Evolutionary conservation across 2,888 invertebrate genomes (phyloP).

Genomic region (Tenodera sinensis): DNA sequence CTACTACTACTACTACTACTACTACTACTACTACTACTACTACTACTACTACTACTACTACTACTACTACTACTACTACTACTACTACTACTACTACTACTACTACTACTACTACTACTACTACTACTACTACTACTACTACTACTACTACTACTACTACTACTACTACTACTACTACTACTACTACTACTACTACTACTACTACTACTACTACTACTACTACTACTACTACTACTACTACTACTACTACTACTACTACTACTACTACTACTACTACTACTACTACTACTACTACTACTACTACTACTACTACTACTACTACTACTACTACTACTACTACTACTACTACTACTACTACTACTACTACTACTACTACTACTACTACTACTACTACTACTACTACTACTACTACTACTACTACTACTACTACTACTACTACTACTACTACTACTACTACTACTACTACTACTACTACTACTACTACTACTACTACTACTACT

Average conservation of each 20-base stretch:
- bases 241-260: background rate
- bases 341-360: background rate
- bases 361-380: background rate
- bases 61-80: constrained; percentile 5
- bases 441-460: background rate
- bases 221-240: background rate
- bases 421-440: background rate
- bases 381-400: background rate
- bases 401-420: background rate
- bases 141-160: constrained; percentile 7
- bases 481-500: background rate
- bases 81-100: constrained; percentile 7
- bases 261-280: background rate
- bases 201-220: background rate
- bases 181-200: background rate
- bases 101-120: constrained; percentile 7
- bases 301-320: background rate
- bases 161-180: background rate
- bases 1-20: constrained; percentile 42
- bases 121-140: constrained; percentile 5
- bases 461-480: background rate
- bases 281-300: background rate
- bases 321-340: background rate
- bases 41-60: constrained; percentile 9
- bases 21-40: constrained; percentile 7